Evolutionary conservation across 2,797 vertebrate genomes (phyloP).

Genomic region (Rallus crepitans): DNA sequence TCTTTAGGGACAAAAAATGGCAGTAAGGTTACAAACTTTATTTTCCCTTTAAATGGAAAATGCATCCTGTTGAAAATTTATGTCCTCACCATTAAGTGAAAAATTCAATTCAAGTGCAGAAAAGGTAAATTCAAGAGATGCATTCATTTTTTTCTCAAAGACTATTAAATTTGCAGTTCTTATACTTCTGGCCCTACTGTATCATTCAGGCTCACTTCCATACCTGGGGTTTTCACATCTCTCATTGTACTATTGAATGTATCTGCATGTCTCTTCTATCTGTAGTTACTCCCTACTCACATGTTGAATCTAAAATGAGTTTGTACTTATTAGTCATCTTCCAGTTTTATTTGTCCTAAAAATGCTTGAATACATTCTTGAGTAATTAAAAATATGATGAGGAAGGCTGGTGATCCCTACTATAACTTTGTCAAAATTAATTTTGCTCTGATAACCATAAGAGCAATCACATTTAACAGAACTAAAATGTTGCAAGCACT

Average conservation of each 20-base stretch:
- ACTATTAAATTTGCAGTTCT: background rate
- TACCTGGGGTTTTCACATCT: background rate
- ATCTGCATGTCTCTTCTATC: background rate
- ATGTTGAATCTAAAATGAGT: background rate
- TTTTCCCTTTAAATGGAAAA: slow-evolving; percentile 22
- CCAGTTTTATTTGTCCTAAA: slow-evolving; percentile 27
- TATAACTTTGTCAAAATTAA: background rate
- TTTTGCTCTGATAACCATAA: background rate
- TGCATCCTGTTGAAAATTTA: background rate
- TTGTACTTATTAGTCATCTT: background rate
- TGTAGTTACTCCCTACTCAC: background rate
- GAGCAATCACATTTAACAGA: background rate
- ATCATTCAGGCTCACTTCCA: background rate
- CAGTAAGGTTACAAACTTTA: background rate
- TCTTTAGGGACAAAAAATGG: background rate
- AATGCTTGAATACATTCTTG: background rate
- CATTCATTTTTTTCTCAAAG: background rate
- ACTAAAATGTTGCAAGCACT: background rate
- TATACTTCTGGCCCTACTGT: background rate
- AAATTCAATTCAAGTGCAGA: background rate
- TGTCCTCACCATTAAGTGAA: background rate
- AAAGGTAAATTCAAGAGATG: background rate
- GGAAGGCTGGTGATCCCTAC: background rate
- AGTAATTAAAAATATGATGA: slow-evolving; percentile 26
- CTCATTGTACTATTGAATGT: background rate